Percentiles rank a stretch among this genome's conserved stretches.
phyloP scores from a whole-genome alignment of 2,888 invertebrate genomes.

The Sinotaia quadrata region DNA sequence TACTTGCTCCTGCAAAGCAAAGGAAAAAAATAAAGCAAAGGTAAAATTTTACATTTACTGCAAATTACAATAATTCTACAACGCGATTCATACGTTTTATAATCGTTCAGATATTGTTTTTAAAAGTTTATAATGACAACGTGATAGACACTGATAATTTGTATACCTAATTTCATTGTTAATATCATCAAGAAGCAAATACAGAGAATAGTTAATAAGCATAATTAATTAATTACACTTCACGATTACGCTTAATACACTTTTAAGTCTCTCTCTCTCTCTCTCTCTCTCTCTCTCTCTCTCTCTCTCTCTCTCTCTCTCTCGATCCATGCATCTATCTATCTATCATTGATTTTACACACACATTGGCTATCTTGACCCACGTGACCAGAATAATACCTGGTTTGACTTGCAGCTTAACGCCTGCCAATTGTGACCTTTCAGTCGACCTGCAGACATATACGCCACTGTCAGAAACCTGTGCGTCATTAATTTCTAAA shows the following conservation, averaged over 20 bases:
- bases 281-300: background rate
- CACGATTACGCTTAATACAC: background rate
- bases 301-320: background rate
- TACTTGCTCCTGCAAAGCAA: too few relatives aligned
- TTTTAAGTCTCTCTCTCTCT: background rate
- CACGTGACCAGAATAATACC: background rate
- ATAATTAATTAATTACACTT: too few relatives aligned
- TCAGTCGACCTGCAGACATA: conserved; percentile 50
- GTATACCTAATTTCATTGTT: too few relatives aligned
- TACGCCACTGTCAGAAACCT: conserved; percentile 44
- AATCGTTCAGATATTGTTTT: too few relatives aligned
- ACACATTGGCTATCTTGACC: background rate
- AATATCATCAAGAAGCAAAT: too few relatives aligned
- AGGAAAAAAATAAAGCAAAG: too few relatives aligned
- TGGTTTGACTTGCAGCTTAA: conserved; percentile 36
- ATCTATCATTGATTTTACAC: background rate
- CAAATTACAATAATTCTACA: too few relatives aligned
- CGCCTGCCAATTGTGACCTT: conserved; percentile 45
- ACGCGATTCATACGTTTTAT: too few relatives aligned
- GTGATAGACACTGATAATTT: too few relatives aligned
- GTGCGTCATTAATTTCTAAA: conserved; percentile 41
- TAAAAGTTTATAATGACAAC: too few relatives aligned
- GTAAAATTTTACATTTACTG: too few relatives aligned
- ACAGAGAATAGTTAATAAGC: too few relatives aligned
- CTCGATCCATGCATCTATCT: background rate